Evolutionary conservation across 2,888 invertebrate species (phyloP).

Genomic region (Agonopterix alstromeriana): DNA sequence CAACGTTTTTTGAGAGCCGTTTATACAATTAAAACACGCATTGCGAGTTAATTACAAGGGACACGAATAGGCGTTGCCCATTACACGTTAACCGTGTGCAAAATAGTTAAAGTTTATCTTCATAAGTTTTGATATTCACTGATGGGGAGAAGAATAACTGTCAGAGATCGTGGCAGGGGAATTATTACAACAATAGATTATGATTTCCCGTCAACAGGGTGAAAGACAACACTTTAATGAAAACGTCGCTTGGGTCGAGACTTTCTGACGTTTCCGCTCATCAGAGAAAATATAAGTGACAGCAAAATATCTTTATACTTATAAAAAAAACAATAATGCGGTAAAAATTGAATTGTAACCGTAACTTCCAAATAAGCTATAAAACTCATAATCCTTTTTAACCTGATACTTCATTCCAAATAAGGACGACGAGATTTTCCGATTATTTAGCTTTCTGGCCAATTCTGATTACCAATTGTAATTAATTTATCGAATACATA

Average conservation of each 20-base stretch:
- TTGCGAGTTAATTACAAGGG: constrained; percentile 30
- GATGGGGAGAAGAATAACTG: constrained; percentile 26
- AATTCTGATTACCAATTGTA: too few relatives aligned
- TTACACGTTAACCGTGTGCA: constrained; percentile 32
- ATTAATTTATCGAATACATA: too few relatives aligned
- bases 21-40: constrained; percentile 21
- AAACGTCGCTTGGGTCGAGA: constrained; percentile 45
- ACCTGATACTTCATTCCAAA: too few relatives aligned
- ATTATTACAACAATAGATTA: constrained; percentile 44
- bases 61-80: constrained; percentile 35
- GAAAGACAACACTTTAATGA: constrained; percentile 49
- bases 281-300: constrained; percentile 40
- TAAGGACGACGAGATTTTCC: too few relatives aligned
- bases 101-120: constrained; percentile 29
- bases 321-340: background rate
- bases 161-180: constrained; percentile 23
- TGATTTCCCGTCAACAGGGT: constrained; percentile 42
- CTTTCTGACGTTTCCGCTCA: constrained; percentile 23
- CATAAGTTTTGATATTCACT: constrained; percentile 29
- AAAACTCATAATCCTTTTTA: too few relatives aligned
- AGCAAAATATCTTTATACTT: constrained; percentile 30
- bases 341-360: too few relatives aligned
- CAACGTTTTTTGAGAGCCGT: too few relatives aligned
- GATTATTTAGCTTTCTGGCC: too few relatives aligned
- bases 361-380: too few relatives aligned